Evolutionary conservation across 1,140 invertebrate species (phyloP), one percentile per base, ranked within the genome.

Genomic region (Trichoplusia ni): DNA sequence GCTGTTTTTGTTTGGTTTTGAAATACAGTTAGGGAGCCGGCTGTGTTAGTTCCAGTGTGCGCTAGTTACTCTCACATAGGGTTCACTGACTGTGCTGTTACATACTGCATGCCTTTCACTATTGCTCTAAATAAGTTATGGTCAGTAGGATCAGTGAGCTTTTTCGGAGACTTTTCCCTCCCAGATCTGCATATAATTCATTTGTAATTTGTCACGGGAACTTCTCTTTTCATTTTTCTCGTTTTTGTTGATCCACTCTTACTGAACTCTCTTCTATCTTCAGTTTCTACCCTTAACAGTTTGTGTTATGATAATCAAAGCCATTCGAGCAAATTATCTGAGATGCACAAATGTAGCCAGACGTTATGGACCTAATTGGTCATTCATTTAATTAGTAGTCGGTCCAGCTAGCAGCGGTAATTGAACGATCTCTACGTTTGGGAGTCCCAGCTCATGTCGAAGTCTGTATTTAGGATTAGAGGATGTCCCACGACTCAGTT

Each of bases 381-480:
- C 46, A 49, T 49, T 31, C 46, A 49, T 49, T 49, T 49, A 49
- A 49, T 49, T 49, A 49, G 46, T 49, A 31, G 25, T 9, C 46
- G 25, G 46, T 16, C 14, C 46, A 31, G 44, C 25, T 49, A n/a
- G 46, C 46, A 11, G 25, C 14, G 25, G 27, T 31, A 49, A 49
- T 49, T 49, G 46, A 49, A 49, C 25, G 46, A 49, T 49, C 46
- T 49, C 46, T 16, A 31, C 14, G 14, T 49, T 49, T 49, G 46
- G 46, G 25, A 49, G 25, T 18, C n/a, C 25, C 29, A 31, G 46
- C 13, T 49, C 46, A 49, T 29, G 3, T 44, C 13, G 7, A 1
- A 49, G 7, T 18, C 25, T 18, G 23, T 16, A 13, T 31, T n/a
- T 47, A 6, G 25, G 7, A 9, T 14, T 31, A 7, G 46, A 49